These are phyloP conservation scores for Drosophila burlai DNA, from an alignment of 1,140 invertebrate species.

Conservation along the genomic window DNA sequence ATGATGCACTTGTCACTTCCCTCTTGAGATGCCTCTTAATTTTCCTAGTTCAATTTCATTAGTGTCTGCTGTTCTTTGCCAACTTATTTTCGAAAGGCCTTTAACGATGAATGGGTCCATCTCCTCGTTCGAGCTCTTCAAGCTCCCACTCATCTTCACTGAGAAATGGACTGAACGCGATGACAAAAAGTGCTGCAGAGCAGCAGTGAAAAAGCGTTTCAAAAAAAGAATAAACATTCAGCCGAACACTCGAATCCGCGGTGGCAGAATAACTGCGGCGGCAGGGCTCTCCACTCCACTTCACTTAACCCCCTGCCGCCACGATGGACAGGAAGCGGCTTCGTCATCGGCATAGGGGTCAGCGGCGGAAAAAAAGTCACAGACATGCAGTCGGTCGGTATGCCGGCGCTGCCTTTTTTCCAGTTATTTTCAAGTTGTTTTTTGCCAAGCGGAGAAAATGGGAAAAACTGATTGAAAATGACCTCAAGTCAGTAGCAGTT, in stretches of 20 bases:
- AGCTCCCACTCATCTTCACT: conserved; percentile 65
- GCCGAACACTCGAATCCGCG: conserved; percentile 72
- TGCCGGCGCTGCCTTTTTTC: conserved; percentile 24
- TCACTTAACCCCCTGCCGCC: conserved; percentile 8
- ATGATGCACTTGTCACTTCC: not conserved
- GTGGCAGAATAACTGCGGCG: conserved; percentile 40
- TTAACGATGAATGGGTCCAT: conserved; percentile 38
- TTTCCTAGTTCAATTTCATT: conserved; percentile 19
- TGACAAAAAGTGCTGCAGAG: conserved; percentile 32
- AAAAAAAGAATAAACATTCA: conserved; percentile 44
- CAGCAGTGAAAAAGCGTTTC: conserved; percentile 14
- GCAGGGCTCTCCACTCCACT: not conserved
- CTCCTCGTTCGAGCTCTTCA: conserved; percentile 46
- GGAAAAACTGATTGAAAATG: conserved; percentile 82
- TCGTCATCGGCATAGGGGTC: conserved; percentile 25
- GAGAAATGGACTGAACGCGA: conserved; percentile 68
- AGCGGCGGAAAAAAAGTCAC: conserved; percentile 58
- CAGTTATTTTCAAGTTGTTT: conserved; percentile 66
- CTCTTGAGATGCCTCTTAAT: not conserved
- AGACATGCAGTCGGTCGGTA: conserved; percentile 55
- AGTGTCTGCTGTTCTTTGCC: not conserved
- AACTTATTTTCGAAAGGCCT: conserved; percentile 52
- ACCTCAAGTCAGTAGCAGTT: conserved; percentile 80
- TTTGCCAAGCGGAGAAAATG: conserved; percentile 68
- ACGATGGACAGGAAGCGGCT: conserved; percentile 26